Base-by-base conservation (phyloP, 2,888 invertebrate genomes). In the Leistus spinibarbis region DNA sequence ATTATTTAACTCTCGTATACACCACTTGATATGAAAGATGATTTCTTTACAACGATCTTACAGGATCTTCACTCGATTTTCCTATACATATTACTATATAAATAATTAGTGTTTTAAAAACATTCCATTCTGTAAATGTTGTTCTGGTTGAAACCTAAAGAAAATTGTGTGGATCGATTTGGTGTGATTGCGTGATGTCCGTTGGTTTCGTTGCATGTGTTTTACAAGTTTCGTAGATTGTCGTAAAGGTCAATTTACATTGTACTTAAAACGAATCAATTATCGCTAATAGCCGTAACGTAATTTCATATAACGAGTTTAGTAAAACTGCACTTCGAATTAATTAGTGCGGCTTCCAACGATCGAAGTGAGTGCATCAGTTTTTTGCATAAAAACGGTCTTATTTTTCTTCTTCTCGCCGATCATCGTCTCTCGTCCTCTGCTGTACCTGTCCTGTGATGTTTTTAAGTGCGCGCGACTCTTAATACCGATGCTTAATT, bases 181-280 rank as follows among this genome's bases (percentile, higher is more conserved):
- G 40, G 40, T 40, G 40, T 40, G 3, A 40, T 40, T 40, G 40
- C 40, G 40, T 40, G 40, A 40, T 40, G 40, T 40, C n/a, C 13
- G 40, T 40, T 40, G 40, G 10, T 40, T 40, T 40, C 10, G 40
- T 40, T 40, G 17, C 60, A 60, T 20, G 60, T 19, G 60, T 22
- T 60, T 60, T 60, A 60, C 16, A 57, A 16, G 4, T 20, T 22
- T 60, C 10, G 10, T 60, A 60, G 22, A 60, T 19, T 22, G 20
- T 17, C 60, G 17, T 60, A 60, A 60, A 60, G 60, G 60, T 60
- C 60, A 60, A n/a, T 64, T 23, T 23, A 64, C 64, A 64, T 24
- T 64, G 64, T 64, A 64, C 64, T 64, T 64, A 64, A 40, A 64
- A 64, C 64, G 64, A 64, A 64, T 64, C 64, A 64, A 64, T 64